These are phyloP conservation scores for Ptychochromis oligacanthus DNA, from an alignment of 2,113 vertebrate genomes.

Conservation along the genomic window DNA sequence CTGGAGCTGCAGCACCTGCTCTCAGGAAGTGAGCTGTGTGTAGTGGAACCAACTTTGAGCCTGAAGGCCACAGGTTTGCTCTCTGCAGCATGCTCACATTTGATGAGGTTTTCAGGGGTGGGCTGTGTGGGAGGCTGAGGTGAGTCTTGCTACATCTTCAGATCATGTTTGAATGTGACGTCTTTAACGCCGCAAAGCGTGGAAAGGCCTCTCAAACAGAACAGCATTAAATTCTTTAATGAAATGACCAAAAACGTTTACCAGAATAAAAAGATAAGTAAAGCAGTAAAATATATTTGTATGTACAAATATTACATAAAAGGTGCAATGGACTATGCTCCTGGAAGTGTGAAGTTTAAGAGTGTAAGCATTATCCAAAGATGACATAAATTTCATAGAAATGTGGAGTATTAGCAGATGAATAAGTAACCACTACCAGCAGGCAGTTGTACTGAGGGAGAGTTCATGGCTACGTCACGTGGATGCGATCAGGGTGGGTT, in stretches of 20 bases:
- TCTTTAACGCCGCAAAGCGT: background rate
- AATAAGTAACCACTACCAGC: background rate
- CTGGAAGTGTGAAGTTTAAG: background rate
- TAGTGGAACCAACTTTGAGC: background rate
- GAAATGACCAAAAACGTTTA: background rate
- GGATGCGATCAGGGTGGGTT: background rate
- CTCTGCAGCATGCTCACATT: background rate
- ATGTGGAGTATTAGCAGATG: background rate
- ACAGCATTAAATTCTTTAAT: background rate
- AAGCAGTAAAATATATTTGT: background rate
- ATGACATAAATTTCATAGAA: background rate
- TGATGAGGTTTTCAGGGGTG: constrained; percentile 18
- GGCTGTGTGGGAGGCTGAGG: background rate
- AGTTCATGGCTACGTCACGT: background rate
- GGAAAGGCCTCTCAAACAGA: background rate
- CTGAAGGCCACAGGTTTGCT: constrained; percentile 4
- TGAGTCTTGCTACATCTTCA: background rate
- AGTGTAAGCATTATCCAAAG: background rate
- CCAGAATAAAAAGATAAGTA: background rate
- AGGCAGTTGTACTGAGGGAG: background rate
- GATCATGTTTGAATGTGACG: background rate
- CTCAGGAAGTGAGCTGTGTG: constrained; percentile 9
- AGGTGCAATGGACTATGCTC: background rate
- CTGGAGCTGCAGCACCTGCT: constrained; percentile 34
- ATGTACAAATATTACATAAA: background rate